A percentile compares a stretch with the other conserved stretches of the same genome.
Conservation (phyloP, 2,113 vertebrate species). For the Orthonyx spaldingii region DNA sequence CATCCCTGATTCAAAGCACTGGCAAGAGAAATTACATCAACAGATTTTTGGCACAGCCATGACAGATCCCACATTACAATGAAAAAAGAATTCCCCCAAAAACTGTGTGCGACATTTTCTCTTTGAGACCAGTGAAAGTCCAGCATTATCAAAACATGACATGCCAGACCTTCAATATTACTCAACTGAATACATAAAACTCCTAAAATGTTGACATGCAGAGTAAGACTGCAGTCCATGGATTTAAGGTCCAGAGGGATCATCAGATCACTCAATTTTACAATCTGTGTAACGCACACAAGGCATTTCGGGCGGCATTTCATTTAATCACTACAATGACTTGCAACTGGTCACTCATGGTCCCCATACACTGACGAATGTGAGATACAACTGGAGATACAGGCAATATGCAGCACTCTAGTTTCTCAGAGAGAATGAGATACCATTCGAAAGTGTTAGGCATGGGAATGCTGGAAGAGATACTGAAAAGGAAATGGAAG, state of each 20-base stretch:
- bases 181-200: neutral
- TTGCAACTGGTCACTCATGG: neutral
- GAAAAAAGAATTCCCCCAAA: neutral
- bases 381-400: neutral
- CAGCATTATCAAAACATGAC: neutral
- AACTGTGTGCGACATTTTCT: neutral
- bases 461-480: neutral
- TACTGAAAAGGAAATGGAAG: neutral
- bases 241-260: neutral
- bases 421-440: neutral
- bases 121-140: neutral
- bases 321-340: neutral
- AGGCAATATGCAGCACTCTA: neutral
- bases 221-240: neutral
- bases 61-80: slow-evolving; percentile 49
- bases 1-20: slow-evolving; percentile 44
- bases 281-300: neutral
- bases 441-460: neutral
- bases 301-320: neutral
- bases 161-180: neutral
- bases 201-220: neutral
- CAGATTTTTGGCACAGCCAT: slow-evolving; percentile 59
- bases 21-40: slow-evolving; percentile 50
- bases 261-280: neutral
- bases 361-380: neutral